Percentiles rank a stretch among this genome's conserved stretches.
Conservation (phyloP, 2,888 invertebrate genomes). For the Lasius fuliginosus region DNA sequence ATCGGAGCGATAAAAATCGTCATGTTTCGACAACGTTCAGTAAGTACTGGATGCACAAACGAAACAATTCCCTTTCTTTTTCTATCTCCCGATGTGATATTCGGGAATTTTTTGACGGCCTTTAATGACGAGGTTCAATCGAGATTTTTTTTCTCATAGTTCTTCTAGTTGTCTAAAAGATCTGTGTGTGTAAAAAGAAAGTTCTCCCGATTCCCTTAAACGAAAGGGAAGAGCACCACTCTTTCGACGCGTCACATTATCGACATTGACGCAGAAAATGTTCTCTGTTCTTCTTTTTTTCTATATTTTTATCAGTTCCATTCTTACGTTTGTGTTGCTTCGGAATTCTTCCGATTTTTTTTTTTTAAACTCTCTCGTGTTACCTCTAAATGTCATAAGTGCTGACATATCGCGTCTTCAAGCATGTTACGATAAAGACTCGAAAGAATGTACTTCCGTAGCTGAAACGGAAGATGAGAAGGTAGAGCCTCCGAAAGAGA, state of each 20-base stretch:
- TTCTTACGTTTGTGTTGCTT: neutral
- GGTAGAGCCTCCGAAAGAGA: conserved; percentile 73
- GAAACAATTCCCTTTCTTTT: conserved; percentile 46
- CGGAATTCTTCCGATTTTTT: conserved; percentile 40
- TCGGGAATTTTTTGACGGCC: conserved; percentile 40
- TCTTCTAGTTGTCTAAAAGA: conserved; percentile 12
- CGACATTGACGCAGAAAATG: conserved; percentile 58
- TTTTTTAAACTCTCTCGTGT: conserved; percentile 14
- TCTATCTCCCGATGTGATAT: conserved; percentile 39
- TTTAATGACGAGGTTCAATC: conserved; percentile 41
- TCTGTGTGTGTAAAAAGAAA: conserved; percentile 27
- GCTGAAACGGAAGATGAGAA: conserved; percentile 83
- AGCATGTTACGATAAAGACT: conserved; percentile 42
- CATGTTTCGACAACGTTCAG: conserved; percentile 64
- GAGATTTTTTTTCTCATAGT: conserved; percentile 14
- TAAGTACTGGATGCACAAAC: conserved; percentile 67
- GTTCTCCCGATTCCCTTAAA: conserved; percentile 39
- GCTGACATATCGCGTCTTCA: conserved; percentile 40
- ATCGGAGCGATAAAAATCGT: conserved; percentile 57
- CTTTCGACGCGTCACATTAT: conserved; percentile 29
- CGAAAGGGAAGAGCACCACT: conserved; percentile 15
- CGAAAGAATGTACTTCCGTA: conserved; percentile 76
- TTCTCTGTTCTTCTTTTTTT: conserved; percentile 21
- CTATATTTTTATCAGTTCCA: conserved; percentile 25
- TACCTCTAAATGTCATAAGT: conserved; percentile 11